Evolutionary conservation across 1,140 invertebrate genomes (phyloP).

Genomic region (Trachelipus rathkii): DNA sequence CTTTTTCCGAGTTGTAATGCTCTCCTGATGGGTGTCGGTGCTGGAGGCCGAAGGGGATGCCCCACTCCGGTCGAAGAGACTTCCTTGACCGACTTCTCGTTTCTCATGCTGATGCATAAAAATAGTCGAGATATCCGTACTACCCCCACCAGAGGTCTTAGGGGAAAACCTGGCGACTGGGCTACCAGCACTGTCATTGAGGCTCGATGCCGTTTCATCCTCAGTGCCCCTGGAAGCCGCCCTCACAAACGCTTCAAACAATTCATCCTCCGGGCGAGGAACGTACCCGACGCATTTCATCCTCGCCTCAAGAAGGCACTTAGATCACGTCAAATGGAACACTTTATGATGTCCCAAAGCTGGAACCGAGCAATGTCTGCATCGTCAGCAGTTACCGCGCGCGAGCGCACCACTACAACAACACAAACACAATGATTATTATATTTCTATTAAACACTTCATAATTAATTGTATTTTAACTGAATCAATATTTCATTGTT

Average conservation of each 20-base stretch:
- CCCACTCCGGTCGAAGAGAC: not conserved
- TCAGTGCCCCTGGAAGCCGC: not conserved
- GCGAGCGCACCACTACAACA: too few species aligned
- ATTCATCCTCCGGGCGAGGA: not conserved
- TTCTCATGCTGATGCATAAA: not conserved
- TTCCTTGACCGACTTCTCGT: not conserved
- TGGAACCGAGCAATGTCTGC: too few species aligned
- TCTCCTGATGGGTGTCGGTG: not conserved
- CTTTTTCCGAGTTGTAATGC: not conserved
- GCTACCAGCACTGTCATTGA: not conserved
- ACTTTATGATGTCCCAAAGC: too few species aligned
- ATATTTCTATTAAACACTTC: too few species aligned
- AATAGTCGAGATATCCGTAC: not conserved
- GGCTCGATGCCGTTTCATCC: not conserved
- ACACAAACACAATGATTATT: too few species aligned
- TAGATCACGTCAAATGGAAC: too few species aligned
- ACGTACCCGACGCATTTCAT: constrained; percentile 3
- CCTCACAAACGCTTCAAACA: not conserved
- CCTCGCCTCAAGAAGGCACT: too few species aligned
- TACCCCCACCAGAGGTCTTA: not conserved
- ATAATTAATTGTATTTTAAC: too few species aligned
- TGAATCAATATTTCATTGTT: too few species aligned
- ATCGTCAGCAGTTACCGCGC: too few species aligned
- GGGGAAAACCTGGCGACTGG: not conserved
- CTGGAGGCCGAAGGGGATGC: not conserved